Evolutionary conservation across 2,888 invertebrate species (phyloP), one percentile per base, ranked within the genome.

Genomic region (Allygus modestus): DNA sequence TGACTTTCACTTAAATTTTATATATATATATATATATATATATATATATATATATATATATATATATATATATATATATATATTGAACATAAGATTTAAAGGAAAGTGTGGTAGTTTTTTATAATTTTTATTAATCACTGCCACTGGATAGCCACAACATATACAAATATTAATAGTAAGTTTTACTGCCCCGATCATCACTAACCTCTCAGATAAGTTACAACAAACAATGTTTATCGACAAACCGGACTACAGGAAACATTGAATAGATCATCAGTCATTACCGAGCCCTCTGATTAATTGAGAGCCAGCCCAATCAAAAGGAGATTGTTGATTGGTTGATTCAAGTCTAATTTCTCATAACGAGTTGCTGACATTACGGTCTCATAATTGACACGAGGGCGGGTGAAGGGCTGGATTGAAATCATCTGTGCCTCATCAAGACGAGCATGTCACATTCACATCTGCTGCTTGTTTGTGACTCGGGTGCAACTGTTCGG

Each of bases 321-420:
- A 58, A 58, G 9, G 46, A 12, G 17, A 46, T 58, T 23, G 23
- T 58, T 58, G 58, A 58, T 23, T 58, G 58, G 58, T 5, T 23
- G 58, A n/a, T 58, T 23, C 23, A 12, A 46, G 58, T 58, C 58
- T 58, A 23, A 58, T 58, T 58, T 20, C 23, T 58, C 23, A 23
- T 58, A 58, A 58, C 58, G 23, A 58, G 58, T 46, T 17, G n/a
- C 12, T 46, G 46, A 12, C 46, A 46, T 46, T 46, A 46, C 46
- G n/a, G 4, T 46, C 46, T 46, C 46, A 46, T 46, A 46, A 46
- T 46, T 46, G 12, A 46, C 46, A 46, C 12, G 46, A 46, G 46
- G n/a, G 1, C 7, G 12, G 12, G n/a, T 46, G 12, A 46, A 46
- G 46, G 9, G 37, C 37, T 37, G 37, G 37, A 37, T 37, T 37